A percentile compares a stretch with the other conserved stretches of the same genome.
These are phyloP conservation scores for Amia ocellicauda DNA, from an alignment of 2,113 vertebrate species.

Conservation along the genomic window DNA sequence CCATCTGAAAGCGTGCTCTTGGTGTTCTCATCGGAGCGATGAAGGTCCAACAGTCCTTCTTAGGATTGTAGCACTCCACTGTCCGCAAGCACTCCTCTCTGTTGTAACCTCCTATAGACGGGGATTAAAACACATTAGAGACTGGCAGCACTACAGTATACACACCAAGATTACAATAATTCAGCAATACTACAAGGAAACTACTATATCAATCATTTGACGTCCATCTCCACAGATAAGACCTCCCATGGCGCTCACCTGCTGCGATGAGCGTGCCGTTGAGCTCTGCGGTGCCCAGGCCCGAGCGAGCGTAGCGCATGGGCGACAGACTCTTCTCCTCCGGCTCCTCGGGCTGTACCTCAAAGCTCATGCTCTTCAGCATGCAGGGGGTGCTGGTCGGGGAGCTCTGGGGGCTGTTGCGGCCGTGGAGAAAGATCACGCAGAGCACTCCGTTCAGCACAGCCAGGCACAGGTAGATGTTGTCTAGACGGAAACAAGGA, in stretches of 20 bases:
- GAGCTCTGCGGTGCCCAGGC: slow-evolving; percentile 84
- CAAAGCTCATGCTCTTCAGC: slow-evolving; percentile 92
- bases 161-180: too few species aligned
- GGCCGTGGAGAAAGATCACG: slow-evolving; percentile 94
- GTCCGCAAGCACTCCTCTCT: slow-evolving; percentile 95
- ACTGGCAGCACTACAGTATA: too few species aligned
- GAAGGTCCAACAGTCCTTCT: slow-evolving; percentile 86
- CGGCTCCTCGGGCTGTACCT: slow-evolving; percentile 74
- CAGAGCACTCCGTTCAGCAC: slow-evolving; percentile 90
- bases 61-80: slow-evolving; percentile 91
- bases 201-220: too few species aligned
- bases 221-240: too few species aligned
- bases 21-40: slow-evolving; percentile 94
- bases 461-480: slow-evolving; percentile 91
- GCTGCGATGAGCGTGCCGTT: slow-evolving; percentile 83
- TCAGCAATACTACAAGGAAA: too few species aligned
- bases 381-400: slow-evolving; percentile 89
- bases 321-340: slow-evolving; percentile 85
- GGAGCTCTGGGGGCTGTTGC: slow-evolving; percentile 90
- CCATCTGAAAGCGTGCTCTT: slow-evolving; percentile 96
- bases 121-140: neutral
- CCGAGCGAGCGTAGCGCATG: slow-evolving; percentile 94
- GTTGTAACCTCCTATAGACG: slow-evolving; percentile 86
- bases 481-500: slow-evolving; percentile 62
- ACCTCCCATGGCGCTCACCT: slow-evolving; percentile 65